Evolutionary conservation across 2,113 vertebrate species (phyloP), one percentile per base, ranked within the genome.

Genomic region (Recurvirostra avosetta): DNA sequence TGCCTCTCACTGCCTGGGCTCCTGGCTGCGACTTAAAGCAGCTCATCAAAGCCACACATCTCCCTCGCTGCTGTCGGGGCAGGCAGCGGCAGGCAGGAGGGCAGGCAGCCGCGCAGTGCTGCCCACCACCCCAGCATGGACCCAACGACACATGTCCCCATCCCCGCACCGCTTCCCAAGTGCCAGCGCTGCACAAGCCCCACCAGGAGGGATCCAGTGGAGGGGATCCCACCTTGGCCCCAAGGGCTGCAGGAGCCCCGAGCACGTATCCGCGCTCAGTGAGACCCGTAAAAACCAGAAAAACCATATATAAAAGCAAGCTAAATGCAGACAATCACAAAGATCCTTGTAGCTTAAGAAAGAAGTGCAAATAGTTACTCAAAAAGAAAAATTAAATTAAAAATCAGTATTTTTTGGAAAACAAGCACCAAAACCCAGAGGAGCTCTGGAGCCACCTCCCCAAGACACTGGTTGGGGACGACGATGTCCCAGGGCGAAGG

Each of bases 1-100:
- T 97, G 98, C 96, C 98, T 98, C 86, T 56, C 97, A 98, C 98
- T 97, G 98, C 97, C 97, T 71, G 96, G 97, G 98, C 98, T 96
- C 97, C 98, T 94, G 97, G 97, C 97, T 55, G 85, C 86, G 43
- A 73, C 97, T 91, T 56, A 79, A 74, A 92, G 96, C 94, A 91
- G 97, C 96, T 97, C 98, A 98, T 97, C 97, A 95, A 86, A 97
- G 93, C 67, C 7, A 59, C 63, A 13, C 78, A 25, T 75, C 92
- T 81, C 76, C 73, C 92, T 52, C 82, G 49, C 76, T 70, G 55
- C 94, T 45, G 18, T 1, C 53, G 52, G 77, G 4, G 40, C 47
- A 14, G 55, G 87, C 79, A 70, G 70, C 15, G 3, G 47, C 47
- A 13, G 55, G 87, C 79, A 68, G 70, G 18, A 45, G 71, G 27